phyloP scores from a whole-genome alignment of 1,140 invertebrate genomes.

The Chelonus insularis region DNA sequence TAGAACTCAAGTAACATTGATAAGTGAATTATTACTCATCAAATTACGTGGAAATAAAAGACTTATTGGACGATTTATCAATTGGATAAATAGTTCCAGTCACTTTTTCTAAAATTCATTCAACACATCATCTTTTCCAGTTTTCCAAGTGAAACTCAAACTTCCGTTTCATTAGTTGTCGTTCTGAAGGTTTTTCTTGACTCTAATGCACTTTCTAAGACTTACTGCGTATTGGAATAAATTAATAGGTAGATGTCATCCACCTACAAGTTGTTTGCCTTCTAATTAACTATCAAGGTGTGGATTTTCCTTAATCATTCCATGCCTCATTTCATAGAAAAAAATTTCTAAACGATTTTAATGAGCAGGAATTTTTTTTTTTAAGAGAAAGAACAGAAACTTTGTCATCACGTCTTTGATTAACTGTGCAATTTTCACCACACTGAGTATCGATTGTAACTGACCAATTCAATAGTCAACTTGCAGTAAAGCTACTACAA shows the following conservation, averaged over 20 bases:
- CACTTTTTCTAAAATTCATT: conserved; percentile 12
- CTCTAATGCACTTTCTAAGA: neutral
- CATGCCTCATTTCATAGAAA: too few species aligned
- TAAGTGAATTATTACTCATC: too few species aligned
- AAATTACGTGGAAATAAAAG: too few species aligned
- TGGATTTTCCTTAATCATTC: too few species aligned
- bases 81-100: neutral
- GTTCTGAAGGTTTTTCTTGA: neutral
- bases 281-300: too few species aligned
- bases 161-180: neutral
- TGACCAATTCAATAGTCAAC: neutral
- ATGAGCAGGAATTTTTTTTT: too few species aligned
- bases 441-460: neutral
- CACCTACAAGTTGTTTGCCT: neutral
- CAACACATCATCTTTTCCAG: conserved; percentile 22
- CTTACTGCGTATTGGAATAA: neutral
- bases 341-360: too few species aligned
- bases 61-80: neutral
- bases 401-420: too few species aligned
- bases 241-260: neutral
- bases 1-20: too few species aligned
- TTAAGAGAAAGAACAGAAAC: too few species aligned
- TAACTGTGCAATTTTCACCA: conserved; percentile 5
- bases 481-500: neutral
- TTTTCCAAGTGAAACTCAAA: conserved; percentile 26